Percentiles rank a stretch among this genome's conserved stretches.
phyloP scores from a whole-genome alignment of 2,113 vertebrate species.

The Carassius auratus region DNA sequence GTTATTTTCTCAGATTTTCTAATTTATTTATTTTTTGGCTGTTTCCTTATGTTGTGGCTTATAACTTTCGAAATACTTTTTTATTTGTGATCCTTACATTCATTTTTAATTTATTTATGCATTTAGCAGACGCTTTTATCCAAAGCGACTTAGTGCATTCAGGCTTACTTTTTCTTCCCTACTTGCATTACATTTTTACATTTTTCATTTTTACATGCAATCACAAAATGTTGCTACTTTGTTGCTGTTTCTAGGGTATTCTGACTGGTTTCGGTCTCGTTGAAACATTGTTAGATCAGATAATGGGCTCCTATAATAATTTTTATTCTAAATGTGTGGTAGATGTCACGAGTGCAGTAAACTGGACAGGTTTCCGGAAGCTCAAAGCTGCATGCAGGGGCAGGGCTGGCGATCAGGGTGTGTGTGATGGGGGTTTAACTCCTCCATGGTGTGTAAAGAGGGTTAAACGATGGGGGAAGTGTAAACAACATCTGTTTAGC shows the following conservation, averaged over 20 bases:
- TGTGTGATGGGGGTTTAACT: not conserved
- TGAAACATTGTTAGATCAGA: not conserved
- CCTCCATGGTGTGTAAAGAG: not conserved
- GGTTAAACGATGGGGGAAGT: not conserved
- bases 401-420: not conserved
- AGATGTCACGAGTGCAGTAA: not conserved
- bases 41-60: no score
- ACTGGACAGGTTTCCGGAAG: not conserved
- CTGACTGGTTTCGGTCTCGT: not conserved
- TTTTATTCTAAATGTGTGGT: not conserved
- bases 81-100: no score
- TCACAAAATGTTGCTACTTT: not conserved
- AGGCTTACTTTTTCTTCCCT: no score
- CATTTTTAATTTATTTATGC: no score
- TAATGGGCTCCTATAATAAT: not conserved
- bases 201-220: not conserved
- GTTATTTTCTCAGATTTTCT: no score
- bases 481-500: constrained; percentile 31
- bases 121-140: no score
- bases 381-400: not conserved
- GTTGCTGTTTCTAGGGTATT: not conserved
- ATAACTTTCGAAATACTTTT: no score
- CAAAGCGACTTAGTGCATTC: no score
- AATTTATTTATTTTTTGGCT: no score
- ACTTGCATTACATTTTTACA: no score